A percentile compares a stretch with the other conserved stretches of the same genome.
phyloP scores from a whole-genome alignment of 2,888 invertebrate genomes.

The Campaea margaritaria region DNA sequence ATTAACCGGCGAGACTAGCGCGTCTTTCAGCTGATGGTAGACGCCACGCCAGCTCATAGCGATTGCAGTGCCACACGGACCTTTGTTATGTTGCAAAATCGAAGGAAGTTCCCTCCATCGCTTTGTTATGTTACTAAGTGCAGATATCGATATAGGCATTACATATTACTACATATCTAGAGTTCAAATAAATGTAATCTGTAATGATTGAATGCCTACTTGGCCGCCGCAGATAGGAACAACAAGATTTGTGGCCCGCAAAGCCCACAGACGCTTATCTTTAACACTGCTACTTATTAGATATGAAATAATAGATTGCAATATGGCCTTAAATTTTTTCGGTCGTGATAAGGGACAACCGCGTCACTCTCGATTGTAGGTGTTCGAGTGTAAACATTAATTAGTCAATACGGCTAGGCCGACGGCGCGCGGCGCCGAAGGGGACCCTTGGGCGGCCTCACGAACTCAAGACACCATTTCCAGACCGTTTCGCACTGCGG shows the following conservation, averaged over 20 bases:
- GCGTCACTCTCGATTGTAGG: not conserved
- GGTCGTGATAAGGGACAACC: slow-evolving; percentile 2
- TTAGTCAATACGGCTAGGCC: not conserved
- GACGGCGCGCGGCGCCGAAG: too few species aligned
- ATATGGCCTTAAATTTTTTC: slow-evolving; percentile 19
- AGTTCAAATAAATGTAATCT: not conserved
- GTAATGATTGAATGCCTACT: slow-evolving; percentile 3
- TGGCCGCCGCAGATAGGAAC: slow-evolving; percentile 15
- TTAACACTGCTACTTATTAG: slow-evolving; percentile 16
- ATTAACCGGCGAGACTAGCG: too few species aligned
- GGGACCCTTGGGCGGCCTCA: too few species aligned
- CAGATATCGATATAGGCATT: slow-evolving; percentile 1
- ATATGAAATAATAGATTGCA: slow-evolving; percentile 20
- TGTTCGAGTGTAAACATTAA: not conserved
- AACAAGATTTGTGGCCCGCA: slow-evolving; percentile 16
- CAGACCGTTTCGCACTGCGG: too few species aligned
- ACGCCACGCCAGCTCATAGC: too few species aligned
- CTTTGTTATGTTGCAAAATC: too few species aligned
- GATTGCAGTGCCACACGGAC: too few species aligned
- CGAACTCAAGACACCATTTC: too few species aligned
- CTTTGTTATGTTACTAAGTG: slow-evolving; percentile 4
- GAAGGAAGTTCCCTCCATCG: not conserved
- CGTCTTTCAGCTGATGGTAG: too few species aligned
- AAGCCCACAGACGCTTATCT: slow-evolving; percentile 5
- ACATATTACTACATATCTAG: not conserved